A percentile compares a stretch with the other conserved stretches of the same genome.
Conservation (phyloP, 2,113 vertebrate genomes). For the Cheirogaleus medius region DNA sequence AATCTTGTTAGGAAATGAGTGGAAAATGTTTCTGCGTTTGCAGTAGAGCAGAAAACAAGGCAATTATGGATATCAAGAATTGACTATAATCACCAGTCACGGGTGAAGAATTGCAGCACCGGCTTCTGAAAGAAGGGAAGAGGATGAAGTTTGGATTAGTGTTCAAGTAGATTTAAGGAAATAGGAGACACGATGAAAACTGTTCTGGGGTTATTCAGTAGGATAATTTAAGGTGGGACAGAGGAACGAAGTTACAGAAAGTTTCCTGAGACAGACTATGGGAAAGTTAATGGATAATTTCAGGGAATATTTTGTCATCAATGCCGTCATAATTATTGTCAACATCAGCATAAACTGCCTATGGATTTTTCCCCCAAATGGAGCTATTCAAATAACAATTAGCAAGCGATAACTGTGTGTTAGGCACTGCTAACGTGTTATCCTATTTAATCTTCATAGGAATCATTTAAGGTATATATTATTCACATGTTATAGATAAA, state of each 20-base stretch:
- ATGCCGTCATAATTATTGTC: neutral
- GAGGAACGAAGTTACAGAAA: neutral
- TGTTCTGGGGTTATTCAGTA: neutral
- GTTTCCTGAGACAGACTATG: neutral
- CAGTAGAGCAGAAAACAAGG: conserved; percentile 74
- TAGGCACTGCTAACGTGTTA: neutral
- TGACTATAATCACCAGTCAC: conserved; percentile 53
- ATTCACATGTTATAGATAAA: neutral
- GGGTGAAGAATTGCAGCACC: conserved; percentile 6
- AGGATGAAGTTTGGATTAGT: neutral
- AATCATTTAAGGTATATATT: neutral
- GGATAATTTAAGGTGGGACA: neutral
- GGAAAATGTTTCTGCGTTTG: conserved; percentile 61
- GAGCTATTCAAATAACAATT: neutral
- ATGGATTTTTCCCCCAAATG: neutral
- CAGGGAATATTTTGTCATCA: neutral
- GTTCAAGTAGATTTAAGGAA: neutral
- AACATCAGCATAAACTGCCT: neutral
- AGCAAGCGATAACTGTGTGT: neutral
- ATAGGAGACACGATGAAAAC: neutral
- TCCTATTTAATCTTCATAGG: neutral
- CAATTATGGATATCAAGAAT: conserved; percentile 57
- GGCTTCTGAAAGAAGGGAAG: neutral
- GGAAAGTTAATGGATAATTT: neutral
- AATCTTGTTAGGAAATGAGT: conserved; percentile 48